These are phyloP conservation scores for Caerostris extrusa DNA, from an alignment of 1,140 invertebrate genomes.

Conservation along the genomic window DNA sequence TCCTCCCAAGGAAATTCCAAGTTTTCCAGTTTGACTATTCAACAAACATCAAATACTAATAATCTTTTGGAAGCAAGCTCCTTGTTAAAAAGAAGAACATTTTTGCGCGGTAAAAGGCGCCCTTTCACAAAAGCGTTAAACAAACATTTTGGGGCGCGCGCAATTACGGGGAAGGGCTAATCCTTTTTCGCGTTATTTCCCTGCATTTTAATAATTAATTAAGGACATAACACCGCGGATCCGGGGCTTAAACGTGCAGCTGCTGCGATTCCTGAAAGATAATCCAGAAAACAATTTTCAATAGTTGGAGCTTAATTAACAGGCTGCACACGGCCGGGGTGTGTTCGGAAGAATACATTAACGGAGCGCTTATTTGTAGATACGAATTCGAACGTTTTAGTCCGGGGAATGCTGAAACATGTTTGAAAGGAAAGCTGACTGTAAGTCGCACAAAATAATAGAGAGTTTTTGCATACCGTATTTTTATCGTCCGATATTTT, in stretches of 20 bases:
- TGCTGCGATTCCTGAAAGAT: slow-evolving; percentile 53
- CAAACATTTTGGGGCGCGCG: slow-evolving; percentile 33
- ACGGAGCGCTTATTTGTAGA: background rate
- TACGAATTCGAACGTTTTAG: background rate
- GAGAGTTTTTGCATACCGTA: too few species aligned
- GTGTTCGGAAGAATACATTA: slow-evolving; percentile 12
- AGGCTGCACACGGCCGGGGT: background rate
- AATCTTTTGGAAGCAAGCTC: background rate
- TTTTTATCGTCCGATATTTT: too few species aligned
- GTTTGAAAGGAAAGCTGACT: background rate
- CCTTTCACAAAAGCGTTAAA: background rate
- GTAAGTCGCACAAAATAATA: too few species aligned
- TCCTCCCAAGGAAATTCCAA: background rate
- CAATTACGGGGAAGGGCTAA: slow-evolving; percentile 47
- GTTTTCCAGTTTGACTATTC: slow-evolving; percentile 34
- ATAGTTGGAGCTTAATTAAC: slow-evolving; percentile 62
- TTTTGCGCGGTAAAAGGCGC: background rate
- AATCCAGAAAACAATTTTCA: slow-evolving; percentile 63
- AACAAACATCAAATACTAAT: slow-evolving; percentile 44
- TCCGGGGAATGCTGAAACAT: too few species aligned
- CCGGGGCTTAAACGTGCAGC: slow-evolving; percentile 27
- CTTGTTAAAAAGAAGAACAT: too few species aligned
- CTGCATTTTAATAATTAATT: slow-evolving; percentile 63
- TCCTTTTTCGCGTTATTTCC: slow-evolving; percentile 61
- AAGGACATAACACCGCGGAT: slow-evolving; percentile 51